phyloP scores from a whole-genome alignment of 2,113 vertebrate genomes.

The Xiphophorus hellerii region DNA sequence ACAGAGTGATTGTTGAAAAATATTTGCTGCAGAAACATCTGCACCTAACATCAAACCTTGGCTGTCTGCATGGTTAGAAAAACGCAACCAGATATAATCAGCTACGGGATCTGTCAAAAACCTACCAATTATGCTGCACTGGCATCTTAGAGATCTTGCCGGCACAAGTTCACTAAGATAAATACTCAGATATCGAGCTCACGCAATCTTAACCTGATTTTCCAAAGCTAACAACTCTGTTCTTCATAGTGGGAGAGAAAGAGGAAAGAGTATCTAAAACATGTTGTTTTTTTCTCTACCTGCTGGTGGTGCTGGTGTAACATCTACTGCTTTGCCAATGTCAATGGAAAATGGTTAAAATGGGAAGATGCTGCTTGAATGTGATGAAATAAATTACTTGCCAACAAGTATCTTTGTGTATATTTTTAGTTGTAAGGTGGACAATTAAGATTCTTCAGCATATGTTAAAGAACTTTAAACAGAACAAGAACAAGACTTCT shows the following conservation, averaged over 20 bases:
- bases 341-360: constrained; percentile 19
- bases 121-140: constrained; percentile 58
- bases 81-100: constrained; percentile 61
- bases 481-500: constrained; percentile 35
- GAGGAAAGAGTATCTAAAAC: not conserved
- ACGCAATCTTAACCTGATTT: constrained; percentile 67
- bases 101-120: constrained; percentile 66
- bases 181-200: constrained; percentile 58
- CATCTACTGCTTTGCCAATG: constrained; percentile 31
- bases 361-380: constrained; percentile 48
- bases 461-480: constrained; percentile 49
- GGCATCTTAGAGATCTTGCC: constrained; percentile 17
- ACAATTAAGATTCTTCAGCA: constrained; percentile 57
- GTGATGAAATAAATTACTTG: constrained; percentile 63
- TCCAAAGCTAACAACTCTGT: constrained; percentile 43
- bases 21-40: constrained; percentile 66
- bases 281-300: constrained; percentile 57
- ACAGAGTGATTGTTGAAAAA: constrained; percentile 65
- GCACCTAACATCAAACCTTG: constrained; percentile 48
- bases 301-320: constrained; percentile 80
- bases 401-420: constrained; percentile 18
- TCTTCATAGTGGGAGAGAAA: constrained; percentile 14
- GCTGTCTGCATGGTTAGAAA: constrained; percentile 44
- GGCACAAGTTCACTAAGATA: constrained; percentile 54
- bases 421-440: constrained; percentile 46